Evolutionary conservation across 2,113 vertebrate genomes (phyloP).

Genomic region (Tichodroma muraria): DNA sequence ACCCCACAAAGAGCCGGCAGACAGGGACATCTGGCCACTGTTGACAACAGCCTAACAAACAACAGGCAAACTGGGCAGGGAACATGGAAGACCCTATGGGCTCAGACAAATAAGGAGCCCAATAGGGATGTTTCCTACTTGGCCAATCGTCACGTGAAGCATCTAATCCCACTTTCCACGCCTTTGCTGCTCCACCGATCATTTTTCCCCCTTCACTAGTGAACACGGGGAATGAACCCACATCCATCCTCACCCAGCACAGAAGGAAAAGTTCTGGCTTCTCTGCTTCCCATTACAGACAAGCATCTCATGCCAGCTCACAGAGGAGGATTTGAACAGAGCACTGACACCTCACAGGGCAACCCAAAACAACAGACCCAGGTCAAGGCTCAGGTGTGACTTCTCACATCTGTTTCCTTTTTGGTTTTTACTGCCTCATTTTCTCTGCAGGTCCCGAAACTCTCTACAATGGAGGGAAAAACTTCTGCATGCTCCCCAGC

Average conservation of each 20-base stretch:
- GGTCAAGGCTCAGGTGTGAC: background rate
- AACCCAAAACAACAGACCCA: background rate
- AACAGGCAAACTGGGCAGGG: background rate
- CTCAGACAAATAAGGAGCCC: background rate
- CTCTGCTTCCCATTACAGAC: background rate
- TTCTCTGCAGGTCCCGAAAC: background rate
- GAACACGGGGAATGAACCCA: rapidly evolving
- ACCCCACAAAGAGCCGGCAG: background rate
- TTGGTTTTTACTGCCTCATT: background rate
- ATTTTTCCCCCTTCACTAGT: background rate
- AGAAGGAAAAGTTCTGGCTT: background rate
- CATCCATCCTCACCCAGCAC: background rate
- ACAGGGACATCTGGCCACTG: background rate
- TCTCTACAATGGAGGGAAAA: background rate
- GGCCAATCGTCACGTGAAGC: background rate
- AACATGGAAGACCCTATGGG: background rate
- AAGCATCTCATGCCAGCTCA: background rate
- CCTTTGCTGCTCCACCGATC: background rate
- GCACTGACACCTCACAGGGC: background rate
- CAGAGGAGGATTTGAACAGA: background rate
- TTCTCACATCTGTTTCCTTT: background rate
- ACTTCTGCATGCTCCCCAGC: background rate
- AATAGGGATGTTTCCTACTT: background rate
- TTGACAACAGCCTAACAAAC: background rate
- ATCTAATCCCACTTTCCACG: background rate